Percentiles rank a stretch among this genome's conserved stretches.
Evolutionary conservation across 2,797 vertebrate species (phyloP).

Genomic region (Acridotheres tristis): DNA sequence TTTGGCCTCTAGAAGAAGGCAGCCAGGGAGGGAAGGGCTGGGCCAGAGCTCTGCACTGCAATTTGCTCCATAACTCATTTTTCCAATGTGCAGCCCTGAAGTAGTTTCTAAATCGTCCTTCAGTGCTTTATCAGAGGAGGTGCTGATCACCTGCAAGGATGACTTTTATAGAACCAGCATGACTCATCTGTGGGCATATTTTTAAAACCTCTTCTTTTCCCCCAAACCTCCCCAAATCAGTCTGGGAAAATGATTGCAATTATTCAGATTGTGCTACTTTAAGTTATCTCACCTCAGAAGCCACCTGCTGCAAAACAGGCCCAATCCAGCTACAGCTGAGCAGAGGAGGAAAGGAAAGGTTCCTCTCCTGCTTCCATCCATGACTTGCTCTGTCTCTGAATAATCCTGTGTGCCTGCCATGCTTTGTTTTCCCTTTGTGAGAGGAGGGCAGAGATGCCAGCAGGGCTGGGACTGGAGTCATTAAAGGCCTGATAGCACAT

Average conservation of each 20-base stretch:
- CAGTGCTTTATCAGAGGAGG: constrained; percentile 45
- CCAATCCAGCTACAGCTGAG: neutral
- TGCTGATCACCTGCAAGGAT: constrained; percentile 61
- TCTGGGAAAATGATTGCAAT: constrained; percentile 60
- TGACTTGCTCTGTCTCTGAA: neutral
- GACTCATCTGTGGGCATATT: constrained; percentile 60
- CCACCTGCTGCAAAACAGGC: constrained; percentile 34
- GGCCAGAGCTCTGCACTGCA: neutral
- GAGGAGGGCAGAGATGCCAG: neutral
- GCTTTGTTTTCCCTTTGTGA: neutral
- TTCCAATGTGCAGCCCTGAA: neutral
- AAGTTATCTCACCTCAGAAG: constrained; percentile 11
- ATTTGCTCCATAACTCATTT: neutral
- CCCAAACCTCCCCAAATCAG: constrained; percentile 40
- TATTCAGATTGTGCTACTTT: constrained; percentile 48
- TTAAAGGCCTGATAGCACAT: neutral
- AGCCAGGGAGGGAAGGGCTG: neutral
- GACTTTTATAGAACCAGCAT: constrained; percentile 60
- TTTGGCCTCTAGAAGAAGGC: constrained; percentile 38
- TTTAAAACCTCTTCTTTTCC: constrained; percentile 60
- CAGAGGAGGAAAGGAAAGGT: neutral
- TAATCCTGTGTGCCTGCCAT: neutral
- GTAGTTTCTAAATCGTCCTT: constrained; percentile 32
- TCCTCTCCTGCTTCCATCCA: neutral
- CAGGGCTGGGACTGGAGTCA: neutral